Conservation (phyloP, 2,888 invertebrate genomes). For the Melieria crassipennis region DNA sequence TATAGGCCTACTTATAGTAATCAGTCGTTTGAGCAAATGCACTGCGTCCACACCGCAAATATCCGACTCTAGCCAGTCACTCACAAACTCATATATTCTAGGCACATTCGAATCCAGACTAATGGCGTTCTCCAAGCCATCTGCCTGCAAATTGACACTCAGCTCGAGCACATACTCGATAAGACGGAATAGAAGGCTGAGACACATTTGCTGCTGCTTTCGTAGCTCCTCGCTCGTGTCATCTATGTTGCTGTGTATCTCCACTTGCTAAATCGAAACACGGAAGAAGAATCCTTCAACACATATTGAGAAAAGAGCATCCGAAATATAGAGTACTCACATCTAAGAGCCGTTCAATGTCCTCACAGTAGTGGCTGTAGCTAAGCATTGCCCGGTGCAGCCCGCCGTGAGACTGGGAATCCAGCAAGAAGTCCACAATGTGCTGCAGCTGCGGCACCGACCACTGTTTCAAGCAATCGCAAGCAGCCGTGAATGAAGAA, state of each 20-base stretch:
- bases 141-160: conserved; percentile 43
- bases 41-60: conserved; percentile 57
- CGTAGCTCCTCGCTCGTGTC: conserved; percentile 58
- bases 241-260: conserved; percentile 49
- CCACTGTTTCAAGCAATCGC: conserved; percentile 58
- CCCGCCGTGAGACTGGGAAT: conserved; percentile 55
- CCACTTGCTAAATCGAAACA: conserved; percentile 48
- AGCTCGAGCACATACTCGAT: conserved; percentile 55
- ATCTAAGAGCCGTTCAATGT: conserved; percentile 57
- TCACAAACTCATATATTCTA: conserved; percentile 55
- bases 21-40: conserved; percentile 51
- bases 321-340: conserved; percentile 47
- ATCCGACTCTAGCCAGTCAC: conserved; percentile 58
- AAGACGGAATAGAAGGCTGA: conserved; percentile 55
- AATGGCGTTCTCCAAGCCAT: conserved; percentile 50
- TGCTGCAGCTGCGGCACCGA: conserved; percentile 61
- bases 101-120: conserved; percentile 58
- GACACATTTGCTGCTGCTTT: conserved; percentile 56
- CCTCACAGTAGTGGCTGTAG: conserved; percentile 55
- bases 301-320: conserved; percentile 14
- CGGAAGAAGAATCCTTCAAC: background rate
- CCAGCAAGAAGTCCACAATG: conserved; percentile 60
- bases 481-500: conserved; percentile 57
- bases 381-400: conserved; percentile 58
- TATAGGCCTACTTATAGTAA: conserved; percentile 43